Evolutionary conservation across 2,113 vertebrate species (phyloP), one percentile per base, ranked within the genome.

Genomic region (Hepsetus odoe): DNA sequence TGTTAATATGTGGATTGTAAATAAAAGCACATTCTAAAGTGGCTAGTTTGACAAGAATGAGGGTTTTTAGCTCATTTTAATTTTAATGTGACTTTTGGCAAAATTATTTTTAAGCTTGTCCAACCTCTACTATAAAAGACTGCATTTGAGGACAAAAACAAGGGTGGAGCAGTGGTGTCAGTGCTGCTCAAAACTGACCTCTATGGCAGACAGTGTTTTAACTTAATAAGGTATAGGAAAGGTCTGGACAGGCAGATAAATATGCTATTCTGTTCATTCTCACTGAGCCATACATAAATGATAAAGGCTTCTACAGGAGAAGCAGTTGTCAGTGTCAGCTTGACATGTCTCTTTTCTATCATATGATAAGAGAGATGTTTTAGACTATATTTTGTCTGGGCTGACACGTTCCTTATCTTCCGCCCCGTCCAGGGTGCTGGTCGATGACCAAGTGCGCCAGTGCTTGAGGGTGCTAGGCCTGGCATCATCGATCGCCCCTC

Each of bases 401-500:
- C 74, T 22, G 28, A 62, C 24, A 53, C 33, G n/a, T 80, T 58
- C 53, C 49, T 76, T 59, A 70, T 74, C 79, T 12, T 8, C 10
- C 18, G 32, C 77, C 61, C 75, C 42, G 40, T 70, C 46, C 79
- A n/a, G 58, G 81, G 82, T 69, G 77, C 55, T 77, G 79, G 77
- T 82, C 84, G 87, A 87, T 90, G 88, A 91, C 83, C 86, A 89
- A 90, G 90, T 86, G 82, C 38, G 33, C 82, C 79, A 74, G 75
- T 20, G 79, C 79, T 80, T 10, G 72, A 24, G 74, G 82, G 83
- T 80, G 80, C 80, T 11, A 64, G 78, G 83, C 56, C 71, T 71
- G 77, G 74, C 9, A 56, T 69, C 85, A 92, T 92, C 69, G 86
- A 92, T 90, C 71, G 80, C 77, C 46, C 76, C 16, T 26, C 77